phyloP scores from a whole-genome alignment of 1,140 invertebrate genomes.

The Paraescarpia echinospica region DNA sequence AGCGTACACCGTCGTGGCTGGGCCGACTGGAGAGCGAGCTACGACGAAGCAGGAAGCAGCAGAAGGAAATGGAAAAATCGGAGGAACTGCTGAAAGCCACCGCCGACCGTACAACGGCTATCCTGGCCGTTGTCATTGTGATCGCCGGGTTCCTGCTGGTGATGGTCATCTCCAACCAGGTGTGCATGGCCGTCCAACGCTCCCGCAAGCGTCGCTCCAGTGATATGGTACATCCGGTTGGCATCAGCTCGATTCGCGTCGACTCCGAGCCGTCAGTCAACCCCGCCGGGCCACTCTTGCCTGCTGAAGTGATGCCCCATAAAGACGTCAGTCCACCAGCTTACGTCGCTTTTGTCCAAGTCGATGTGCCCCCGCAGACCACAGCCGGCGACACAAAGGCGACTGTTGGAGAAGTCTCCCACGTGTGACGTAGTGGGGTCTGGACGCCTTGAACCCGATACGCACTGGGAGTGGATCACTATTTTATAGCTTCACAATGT shows the following conservation, averaged over 20 bases:
- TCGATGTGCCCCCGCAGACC: not conserved
- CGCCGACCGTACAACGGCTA: too few relatives aligned
- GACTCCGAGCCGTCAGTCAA: not conserved
- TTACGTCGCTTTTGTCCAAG: not conserved
- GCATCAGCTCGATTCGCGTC: not conserved
- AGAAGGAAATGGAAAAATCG: too few relatives aligned
- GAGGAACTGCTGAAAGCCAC: too few relatives aligned
- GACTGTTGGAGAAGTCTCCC: not conserved
- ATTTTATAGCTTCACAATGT: not conserved
- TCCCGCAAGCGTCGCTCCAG: not conserved
- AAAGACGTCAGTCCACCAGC: not conserved
- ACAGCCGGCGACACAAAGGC: not conserved
- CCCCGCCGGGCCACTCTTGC: not conserved
- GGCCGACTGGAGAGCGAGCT: too few relatives aligned
- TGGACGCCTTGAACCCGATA: not conserved
- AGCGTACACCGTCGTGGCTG: not conserved
- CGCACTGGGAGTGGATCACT: not conserved
- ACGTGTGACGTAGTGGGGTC: not conserved
- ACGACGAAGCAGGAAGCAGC: too few relatives aligned
- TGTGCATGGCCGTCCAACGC: not conserved
- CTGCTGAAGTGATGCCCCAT: not conserved
- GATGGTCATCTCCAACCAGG: not conserved
- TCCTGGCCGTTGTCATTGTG: not conserved
- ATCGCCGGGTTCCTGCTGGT: not conserved
- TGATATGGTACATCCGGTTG: not conserved